These are phyloP conservation scores for Lagothrix lagotricha DNA, from an alignment of 2,797 vertebrate genomes.

Conservation along the genomic window DNA sequence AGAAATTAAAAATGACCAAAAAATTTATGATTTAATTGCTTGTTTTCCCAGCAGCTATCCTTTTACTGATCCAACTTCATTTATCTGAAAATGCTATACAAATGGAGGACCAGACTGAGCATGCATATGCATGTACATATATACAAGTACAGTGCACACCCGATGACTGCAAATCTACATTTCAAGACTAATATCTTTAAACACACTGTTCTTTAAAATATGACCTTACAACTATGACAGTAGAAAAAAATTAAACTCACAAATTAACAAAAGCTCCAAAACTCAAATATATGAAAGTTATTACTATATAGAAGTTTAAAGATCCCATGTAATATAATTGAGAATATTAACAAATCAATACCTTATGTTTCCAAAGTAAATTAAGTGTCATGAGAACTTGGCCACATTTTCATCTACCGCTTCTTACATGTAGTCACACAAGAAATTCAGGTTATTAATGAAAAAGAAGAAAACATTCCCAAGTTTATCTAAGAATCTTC, in stretches of 20 bases:
- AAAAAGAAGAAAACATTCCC: background rate
- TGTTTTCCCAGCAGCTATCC: background rate
- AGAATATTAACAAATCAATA: background rate
- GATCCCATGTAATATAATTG: background rate
- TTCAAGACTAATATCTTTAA: background rate
- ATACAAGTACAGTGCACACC: background rate
- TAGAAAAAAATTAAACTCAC: background rate
- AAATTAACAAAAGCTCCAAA: background rate
- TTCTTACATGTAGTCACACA: background rate
- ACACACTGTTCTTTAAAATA: background rate
- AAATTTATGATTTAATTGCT: background rate
- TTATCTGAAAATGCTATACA: background rate
- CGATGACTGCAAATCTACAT: background rate
- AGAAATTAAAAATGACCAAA: conserved; percentile 14
- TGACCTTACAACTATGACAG: background rate
- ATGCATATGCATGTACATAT: rapidly evolving
- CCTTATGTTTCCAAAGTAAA: background rate
- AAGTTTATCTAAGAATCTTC: background rate
- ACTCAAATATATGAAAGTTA: background rate
- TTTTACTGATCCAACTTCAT: background rate
- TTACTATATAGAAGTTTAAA: background rate
- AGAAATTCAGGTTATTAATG: background rate
- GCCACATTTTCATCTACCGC: conserved; percentile 4
- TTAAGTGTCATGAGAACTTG: background rate
- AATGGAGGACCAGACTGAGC: background rate